Percentiles rank a stretch among this genome's conserved stretches.
These are phyloP conservation scores for Pedetes capensis DNA, from an alignment of 2,113 vertebrate species.

Conservation along the genomic window DNA sequence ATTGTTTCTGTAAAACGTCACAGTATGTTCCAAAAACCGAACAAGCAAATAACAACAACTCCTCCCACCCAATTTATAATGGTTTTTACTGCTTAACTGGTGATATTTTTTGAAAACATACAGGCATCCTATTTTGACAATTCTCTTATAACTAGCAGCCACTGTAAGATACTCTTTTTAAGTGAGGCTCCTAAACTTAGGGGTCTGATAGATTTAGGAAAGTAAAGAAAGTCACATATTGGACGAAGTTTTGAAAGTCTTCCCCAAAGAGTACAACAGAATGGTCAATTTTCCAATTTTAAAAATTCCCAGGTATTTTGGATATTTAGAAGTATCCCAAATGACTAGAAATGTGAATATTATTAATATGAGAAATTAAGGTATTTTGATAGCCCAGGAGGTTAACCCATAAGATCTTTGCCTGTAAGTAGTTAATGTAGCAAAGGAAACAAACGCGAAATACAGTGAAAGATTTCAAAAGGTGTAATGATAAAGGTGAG, in stretches of 20 bases:
- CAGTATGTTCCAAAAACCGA: neutral
- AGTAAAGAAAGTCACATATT: neutral
- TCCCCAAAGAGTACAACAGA: neutral
- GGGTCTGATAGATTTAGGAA: neutral
- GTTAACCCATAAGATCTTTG: neutral
- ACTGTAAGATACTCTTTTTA: neutral
- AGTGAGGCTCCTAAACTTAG: neutral
- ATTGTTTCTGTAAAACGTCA: neutral
- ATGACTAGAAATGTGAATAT: neutral
- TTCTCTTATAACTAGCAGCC: neutral
- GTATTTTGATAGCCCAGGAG: neutral
- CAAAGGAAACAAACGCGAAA: slow-evolving; percentile 23
- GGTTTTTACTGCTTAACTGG: too few species aligned
- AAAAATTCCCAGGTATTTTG: neutral
- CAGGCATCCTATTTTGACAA: neutral
- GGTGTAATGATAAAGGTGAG: neutral
- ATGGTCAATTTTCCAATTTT: neutral
- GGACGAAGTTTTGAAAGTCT: neutral
- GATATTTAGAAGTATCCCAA: neutral
- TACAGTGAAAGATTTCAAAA: neutral
- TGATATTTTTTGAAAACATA: neutral
- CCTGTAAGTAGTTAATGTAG: neutral
- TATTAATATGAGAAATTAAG: neutral
- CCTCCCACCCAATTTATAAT: neutral
- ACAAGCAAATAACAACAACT: neutral